Evolutionary conservation across 2,888 invertebrate species (phyloP).

Genomic region (Drosophila pseudotakahashii): DNA sequence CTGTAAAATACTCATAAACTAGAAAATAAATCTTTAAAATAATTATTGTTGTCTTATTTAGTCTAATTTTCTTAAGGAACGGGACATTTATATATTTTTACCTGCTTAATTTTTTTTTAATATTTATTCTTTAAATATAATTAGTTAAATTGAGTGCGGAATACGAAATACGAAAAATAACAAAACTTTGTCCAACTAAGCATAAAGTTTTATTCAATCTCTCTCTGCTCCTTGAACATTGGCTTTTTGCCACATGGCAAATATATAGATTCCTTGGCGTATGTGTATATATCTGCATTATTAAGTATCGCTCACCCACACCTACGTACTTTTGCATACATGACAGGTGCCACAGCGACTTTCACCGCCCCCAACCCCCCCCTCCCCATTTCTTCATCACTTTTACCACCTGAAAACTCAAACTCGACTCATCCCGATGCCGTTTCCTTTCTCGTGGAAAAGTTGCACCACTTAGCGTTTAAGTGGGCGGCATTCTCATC

Average conservation of each 20-base stretch:
- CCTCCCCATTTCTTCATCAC: not conserved
- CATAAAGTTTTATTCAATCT: not conserved
- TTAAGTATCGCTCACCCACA: constrained; percentile 43
- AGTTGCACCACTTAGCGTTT: constrained; percentile 78
- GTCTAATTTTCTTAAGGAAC: too few species aligned
- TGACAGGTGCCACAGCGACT: constrained; percentile 46
- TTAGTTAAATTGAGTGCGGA: not conserved
- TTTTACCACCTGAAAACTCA: constrained; percentile 5
- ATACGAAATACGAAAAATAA: not conserved
- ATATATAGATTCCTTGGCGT: constrained; percentile 34
- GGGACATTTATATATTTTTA: too few species aligned
- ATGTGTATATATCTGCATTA: constrained; percentile 55
- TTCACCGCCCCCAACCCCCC: constrained; percentile 8
- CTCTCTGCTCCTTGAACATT: not conserved
- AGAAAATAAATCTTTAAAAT: too few species aligned
- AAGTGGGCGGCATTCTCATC: constrained; percentile 71
- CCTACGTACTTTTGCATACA: constrained; percentile 17
- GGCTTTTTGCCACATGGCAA: constrained; percentile 17
- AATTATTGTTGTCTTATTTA: too few species aligned
- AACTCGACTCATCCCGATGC: constrained; percentile 6
- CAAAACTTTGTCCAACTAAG: not conserved
- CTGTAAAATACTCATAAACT: too few species aligned
- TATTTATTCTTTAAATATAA: too few species aligned
- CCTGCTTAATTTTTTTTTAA: too few species aligned
- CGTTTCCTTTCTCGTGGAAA: constrained; percentile 33